Percentiles rank a stretch among this genome's conserved stretches.
Evolutionary conservation across 2,797 vertebrate species (phyloP).

Genomic region (Lindbergichthys nudifrons): DNA sequence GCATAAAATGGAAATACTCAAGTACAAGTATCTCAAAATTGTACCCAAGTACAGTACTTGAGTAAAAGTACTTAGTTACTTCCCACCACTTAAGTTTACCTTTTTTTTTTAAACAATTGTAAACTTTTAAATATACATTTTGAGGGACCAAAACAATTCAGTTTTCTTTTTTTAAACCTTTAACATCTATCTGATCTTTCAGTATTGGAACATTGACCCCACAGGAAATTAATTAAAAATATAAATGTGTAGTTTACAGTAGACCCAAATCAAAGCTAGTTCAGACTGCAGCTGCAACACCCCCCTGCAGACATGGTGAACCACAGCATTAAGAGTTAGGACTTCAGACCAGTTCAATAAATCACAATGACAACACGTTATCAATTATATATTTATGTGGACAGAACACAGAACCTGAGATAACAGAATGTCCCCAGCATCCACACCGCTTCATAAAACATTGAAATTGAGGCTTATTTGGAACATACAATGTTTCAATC

Average conservation of each 20-base stretch:
- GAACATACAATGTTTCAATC: conserved; percentile 38
- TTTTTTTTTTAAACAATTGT: too few relatives aligned
- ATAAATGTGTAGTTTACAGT: not conserved
- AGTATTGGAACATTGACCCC: not conserved
- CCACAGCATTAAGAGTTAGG: not conserved
- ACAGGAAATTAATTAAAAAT: not conserved
- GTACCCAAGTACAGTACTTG: too few relatives aligned
- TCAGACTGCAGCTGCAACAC: not conserved
- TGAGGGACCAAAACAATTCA: not conserved
- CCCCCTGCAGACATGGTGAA: conserved; percentile 4
- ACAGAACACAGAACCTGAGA: conserved; percentile 79
- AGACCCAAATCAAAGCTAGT: not conserved
- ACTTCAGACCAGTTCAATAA: conserved; percentile 42
- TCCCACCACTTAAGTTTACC: too few relatives aligned
- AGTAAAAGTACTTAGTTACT: too few relatives aligned
- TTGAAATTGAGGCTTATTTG: conserved; percentile 42
- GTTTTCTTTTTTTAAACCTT: not conserved
- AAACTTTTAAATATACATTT: too few relatives aligned
- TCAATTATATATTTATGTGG: conserved; percentile 65
- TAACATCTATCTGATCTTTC: not conserved
- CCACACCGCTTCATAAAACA: conserved; percentile 49
- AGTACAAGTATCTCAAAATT: too few relatives aligned
- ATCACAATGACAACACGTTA: conserved; percentile 40
- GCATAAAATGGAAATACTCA: too few relatives aligned
- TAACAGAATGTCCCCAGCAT: conserved; percentile 56